Evolutionary conservation across 1,140 invertebrate genomes (phyloP).

Genomic region (Drosophila rhopaloa): DNA sequence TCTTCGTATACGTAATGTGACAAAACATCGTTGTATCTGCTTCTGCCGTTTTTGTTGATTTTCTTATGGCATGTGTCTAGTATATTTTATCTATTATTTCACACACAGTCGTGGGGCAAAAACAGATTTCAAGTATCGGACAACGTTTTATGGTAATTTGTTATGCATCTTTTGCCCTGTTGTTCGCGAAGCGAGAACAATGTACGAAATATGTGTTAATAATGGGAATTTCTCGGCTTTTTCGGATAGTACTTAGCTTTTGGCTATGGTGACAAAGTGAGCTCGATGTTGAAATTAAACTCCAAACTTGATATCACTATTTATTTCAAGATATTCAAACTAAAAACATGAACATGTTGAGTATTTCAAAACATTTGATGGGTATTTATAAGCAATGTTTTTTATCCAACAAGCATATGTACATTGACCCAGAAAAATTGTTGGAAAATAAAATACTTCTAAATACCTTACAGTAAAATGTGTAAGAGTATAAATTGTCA

Average conservation of each 20-base stretch:
- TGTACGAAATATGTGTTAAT: conserved; percentile 42
- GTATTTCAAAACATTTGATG: no score
- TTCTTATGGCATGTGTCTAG: conserved; percentile 44
- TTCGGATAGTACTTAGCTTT: conserved; percentile 7
- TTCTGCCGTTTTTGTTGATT: conserved; percentile 41
- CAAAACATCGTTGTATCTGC: conserved; percentile 54
- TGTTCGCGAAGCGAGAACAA: conserved; percentile 53
- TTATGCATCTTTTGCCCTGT: conserved; percentile 68
- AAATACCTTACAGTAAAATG: no score
- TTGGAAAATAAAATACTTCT: no score
- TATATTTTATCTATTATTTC: conserved; percentile 54
- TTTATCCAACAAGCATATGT: no score
- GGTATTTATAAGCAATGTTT: no score
- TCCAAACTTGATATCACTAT: neutral
- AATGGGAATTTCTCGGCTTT: conserved; percentile 32
- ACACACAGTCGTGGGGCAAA: conserved; percentile 25
- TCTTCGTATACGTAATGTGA: conserved; percentile 76
- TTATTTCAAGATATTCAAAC: no score
- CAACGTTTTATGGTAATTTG: conserved; percentile 70
- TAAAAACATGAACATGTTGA: no score
- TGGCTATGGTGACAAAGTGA: conserved; percentile 10
- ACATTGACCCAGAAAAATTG: no score
- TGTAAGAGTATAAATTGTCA: no score
- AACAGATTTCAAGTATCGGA: conserved; percentile 44
- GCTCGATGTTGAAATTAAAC: conserved; percentile 1